phyloP scores from a whole-genome alignment of 2,888 invertebrate species.

The Drosophila tanythrix region DNA sequence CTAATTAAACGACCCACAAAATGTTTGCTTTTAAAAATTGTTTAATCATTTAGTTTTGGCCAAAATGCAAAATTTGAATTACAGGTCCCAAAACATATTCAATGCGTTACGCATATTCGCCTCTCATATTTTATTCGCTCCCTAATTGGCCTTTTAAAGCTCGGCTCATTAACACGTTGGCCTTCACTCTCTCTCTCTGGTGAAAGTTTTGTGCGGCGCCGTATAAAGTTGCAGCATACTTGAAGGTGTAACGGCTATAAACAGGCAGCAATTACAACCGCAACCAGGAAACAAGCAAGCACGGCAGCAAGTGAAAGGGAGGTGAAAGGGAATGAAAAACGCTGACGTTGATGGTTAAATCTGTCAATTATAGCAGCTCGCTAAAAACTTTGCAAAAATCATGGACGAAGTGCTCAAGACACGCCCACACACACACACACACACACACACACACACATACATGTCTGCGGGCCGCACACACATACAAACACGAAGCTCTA shows the following conservation, averaged over 20 bases:
- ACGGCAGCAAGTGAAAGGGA: background rate
- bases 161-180: conserved; percentile 30
- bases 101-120: conserved; percentile 12
- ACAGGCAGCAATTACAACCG: conserved; percentile 58
- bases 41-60: conserved; percentile 51
- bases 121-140: background rate
- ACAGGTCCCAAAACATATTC: conserved; percentile 4
- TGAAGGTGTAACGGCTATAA: conserved; percentile 29
- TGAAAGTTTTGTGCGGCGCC: conserved; percentile 14
- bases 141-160: conserved; percentile 24
- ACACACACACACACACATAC: conserved; percentile 11
- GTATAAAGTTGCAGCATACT: conserved; percentile 41
- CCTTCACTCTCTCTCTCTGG: background rate
- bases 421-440: conserved; percentile 17
- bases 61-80: conserved; percentile 10
- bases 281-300: conserved; percentile 57
- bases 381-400: conserved; percentile 66
- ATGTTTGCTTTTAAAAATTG: conserved; percentile 44
- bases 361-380: conserved; percentile 73
- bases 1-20: conserved; percentile 69
- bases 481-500: conserved; percentile 42
- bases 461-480: conserved; percentile 12
- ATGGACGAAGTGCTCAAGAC: conserved; percentile 29
- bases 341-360: conserved; percentile 45
- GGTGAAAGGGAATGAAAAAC: background rate